These are phyloP conservation scores for Leptogaster cylindrica DNA, from an alignment of 2,888 invertebrate genomes.

Conservation along the genomic window DNA sequence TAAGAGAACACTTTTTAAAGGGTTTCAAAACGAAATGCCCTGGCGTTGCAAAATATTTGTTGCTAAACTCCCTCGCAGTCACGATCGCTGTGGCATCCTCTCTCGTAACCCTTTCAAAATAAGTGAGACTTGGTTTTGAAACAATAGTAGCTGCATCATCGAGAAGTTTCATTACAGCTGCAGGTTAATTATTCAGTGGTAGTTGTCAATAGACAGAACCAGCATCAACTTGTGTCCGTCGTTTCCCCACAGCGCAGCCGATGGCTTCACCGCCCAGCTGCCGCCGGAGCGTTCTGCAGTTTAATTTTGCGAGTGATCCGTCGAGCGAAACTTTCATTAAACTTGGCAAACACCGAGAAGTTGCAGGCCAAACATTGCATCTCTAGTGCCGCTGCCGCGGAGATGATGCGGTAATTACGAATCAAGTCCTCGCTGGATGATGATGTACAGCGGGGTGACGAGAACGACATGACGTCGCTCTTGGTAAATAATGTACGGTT, in stretches of 20 bases:
- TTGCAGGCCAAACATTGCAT: neutral
- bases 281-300: neutral
- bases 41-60: too few relatives aligned
- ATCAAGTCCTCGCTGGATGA: neutral
- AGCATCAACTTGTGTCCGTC: too few relatives aligned
- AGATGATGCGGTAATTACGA: neutral
- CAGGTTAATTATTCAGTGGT: conserved; percentile 25
- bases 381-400: neutral
- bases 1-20: too few relatives aligned
- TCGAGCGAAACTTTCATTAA: conserved; percentile 20
- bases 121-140: neutral
- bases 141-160: neutral
- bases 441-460: too few relatives aligned
- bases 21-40: too few relatives aligned
- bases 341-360: conserved; percentile 11
- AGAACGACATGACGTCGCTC: too few relatives aligned
- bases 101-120: too few relatives aligned
- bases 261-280: conserved; percentile 5
- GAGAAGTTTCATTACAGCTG: conserved; percentile 15
- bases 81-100: too few relatives aligned
- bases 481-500: too few relatives aligned
- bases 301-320: neutral
- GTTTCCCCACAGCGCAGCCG: conserved; percentile 6
- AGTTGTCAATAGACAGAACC: conserved; percentile 18
- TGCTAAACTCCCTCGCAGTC: too few relatives aligned